Evolutionary conservation across 2,888 invertebrate species (phyloP).

Genomic region (Andricus quercusramuli): DNA sequence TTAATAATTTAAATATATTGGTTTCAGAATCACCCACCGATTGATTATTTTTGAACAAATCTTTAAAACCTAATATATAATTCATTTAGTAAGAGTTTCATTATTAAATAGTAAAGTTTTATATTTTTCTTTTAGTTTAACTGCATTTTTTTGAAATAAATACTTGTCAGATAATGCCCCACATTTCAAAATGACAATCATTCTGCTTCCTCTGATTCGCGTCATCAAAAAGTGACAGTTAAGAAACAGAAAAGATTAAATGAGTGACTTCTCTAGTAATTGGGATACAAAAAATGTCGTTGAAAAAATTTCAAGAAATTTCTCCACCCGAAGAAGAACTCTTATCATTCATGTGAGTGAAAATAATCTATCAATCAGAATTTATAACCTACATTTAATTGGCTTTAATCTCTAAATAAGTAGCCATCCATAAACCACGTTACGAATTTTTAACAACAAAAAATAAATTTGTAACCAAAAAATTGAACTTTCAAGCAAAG

Average conservation of each 20-base stretch:
- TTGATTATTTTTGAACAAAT: too few relatives aligned
- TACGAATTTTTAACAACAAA: too few relatives aligned
- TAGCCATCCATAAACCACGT: too few relatives aligned
- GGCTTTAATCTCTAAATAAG: too few relatives aligned
- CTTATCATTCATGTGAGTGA: constrained; percentile 17
- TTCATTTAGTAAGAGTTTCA: background rate
- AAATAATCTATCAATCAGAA: constrained; percentile 10
- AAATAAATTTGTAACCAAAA: too few relatives aligned
- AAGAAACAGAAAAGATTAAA: background rate
- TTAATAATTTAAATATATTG: too few relatives aligned
- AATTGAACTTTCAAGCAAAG: too few relatives aligned
- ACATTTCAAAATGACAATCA: background rate
- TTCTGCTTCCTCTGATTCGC: background rate
- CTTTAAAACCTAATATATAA: too few relatives aligned
- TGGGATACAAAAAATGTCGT: constrained; percentile 13
- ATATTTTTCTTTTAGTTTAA: too few relatives aligned
- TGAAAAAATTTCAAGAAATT: constrained; percentile 39
- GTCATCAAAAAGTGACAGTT: constrained; percentile 7
- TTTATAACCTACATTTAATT: constrained; percentile 15
- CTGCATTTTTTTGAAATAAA: too few relatives aligned
- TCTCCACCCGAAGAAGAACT: constrained; percentile 31
- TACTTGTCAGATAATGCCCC: background rate
- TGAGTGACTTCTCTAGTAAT: background rate
- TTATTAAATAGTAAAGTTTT: background rate
- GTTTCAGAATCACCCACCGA: too few relatives aligned